phyloP scores from a whole-genome alignment of 2,113 vertebrate species.

The Poecile atricapillus region DNA sequence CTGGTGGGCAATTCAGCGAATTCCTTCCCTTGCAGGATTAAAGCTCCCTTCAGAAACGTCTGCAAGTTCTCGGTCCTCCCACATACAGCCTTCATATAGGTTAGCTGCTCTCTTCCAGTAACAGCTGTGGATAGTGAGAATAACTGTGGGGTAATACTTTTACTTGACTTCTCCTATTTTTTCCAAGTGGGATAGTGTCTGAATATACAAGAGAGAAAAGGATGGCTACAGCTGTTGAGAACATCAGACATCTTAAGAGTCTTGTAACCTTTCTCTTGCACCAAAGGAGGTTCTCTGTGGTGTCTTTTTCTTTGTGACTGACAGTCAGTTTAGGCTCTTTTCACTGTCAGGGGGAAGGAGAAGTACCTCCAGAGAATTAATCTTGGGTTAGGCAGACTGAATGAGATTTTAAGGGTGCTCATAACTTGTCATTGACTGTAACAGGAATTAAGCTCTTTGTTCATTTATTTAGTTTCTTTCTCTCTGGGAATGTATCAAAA shows the following conservation, averaged over 20 bases:
- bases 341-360: not conserved
- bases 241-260: slow-evolving; percentile 5
- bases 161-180: slow-evolving; percentile 34
- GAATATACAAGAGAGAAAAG: not conserved
- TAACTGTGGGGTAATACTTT: slow-evolving; percentile 12
- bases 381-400: not conserved
- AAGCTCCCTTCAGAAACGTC: slow-evolving; percentile 53
- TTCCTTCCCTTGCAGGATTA: slow-evolving; percentile 55
- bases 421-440: not conserved
- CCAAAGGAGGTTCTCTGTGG: slow-evolving; percentile 23
- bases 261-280: slow-evolving; percentile 1
- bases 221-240: slow-evolving; percentile 25
- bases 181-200: not conserved
- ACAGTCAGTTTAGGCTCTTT: not conserved
- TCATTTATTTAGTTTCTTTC: slow-evolving; percentile 21
- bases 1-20: slow-evolving; percentile 38
- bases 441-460: slow-evolving; percentile 24
- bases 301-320: slow-evolving; percentile 33
- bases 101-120: slow-evolving; percentile 35
- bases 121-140: slow-evolving; percentile 59
- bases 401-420: not conserved
- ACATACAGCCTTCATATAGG: slow-evolving; percentile 37
- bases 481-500: not conserved
- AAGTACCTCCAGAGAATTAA: not conserved
- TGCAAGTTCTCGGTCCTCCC: slow-evolving; percentile 46